Base-by-base conservation (phyloP, 2,797 vertebrate genomes). In the Artibeus lituratus region DNA sequence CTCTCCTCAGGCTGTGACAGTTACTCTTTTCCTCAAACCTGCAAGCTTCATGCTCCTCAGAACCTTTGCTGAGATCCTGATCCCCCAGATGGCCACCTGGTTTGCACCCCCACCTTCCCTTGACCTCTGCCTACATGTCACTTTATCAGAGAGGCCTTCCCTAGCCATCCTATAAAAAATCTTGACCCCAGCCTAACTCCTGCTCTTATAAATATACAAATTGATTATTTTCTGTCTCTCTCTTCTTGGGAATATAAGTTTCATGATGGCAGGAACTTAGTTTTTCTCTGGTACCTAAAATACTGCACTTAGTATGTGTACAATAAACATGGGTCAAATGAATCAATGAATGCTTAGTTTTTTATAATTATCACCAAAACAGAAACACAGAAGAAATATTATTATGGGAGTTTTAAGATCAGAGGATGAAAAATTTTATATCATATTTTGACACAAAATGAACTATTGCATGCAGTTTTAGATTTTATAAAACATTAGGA, bases 401-500 rank as follows among this genome's bases (percentile, higher is more conserved):
- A 22, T 65, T 84, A 65, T 51, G 44, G 32, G 24, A 87, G 1
- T 10, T 78, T 89, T 9, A 18, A 90, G 67, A 91, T 72, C 76
- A 95, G 24, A 49, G 22, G 37, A 51, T 82, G 78, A 91, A 84
- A 24, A 67, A 37, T n/a, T 92, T 90, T 80, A 19, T 53, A n/a
- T 84, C 57, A 65, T 16, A 3, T 29, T 85, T 15, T 90, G 76
- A 92, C 55, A 86, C n/a, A 88, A 85, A 65, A 10, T 67, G 49
- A 88, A 67, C 11, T 94, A 26, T 24, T 62, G 57, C 86, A 15
- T 53, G 51, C 57, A 91, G 5, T 32, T 32, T 72, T 94, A 57
- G 12, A 47, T 91, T 89, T 94, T 95, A 14, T 94, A 65, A 90
- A 97, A 78, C 84, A 49, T 82, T 91, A 77, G 83, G 83, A 82